A percentile compares a stretch with the other conserved stretches of the same genome.
Conservation (phyloP, 1,140 invertebrate species). For the Neodiprion pinetum region DNA sequence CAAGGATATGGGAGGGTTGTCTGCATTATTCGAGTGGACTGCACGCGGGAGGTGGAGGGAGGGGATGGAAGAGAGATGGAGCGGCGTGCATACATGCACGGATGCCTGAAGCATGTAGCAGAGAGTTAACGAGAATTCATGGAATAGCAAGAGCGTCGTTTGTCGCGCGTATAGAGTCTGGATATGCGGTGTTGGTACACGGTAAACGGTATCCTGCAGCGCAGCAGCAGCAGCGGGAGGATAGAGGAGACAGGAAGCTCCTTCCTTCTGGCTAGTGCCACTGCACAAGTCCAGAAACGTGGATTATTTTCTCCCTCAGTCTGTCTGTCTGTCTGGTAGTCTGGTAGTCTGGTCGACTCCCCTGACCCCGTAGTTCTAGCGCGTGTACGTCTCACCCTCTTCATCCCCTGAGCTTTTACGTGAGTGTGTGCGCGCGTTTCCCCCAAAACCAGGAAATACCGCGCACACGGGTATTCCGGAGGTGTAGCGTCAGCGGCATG, state of each 20-base stretch:
- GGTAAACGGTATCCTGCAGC: neutral
- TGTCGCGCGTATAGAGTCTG: neutral
- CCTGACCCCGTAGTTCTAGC: constrained; percentile 18
- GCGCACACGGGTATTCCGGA: neutral
- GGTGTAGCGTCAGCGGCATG: too few species aligned
- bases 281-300: neutral
- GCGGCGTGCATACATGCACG: too few species aligned
- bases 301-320: neutral
- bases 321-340: constrained; percentile 3
- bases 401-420: constrained; percentile 26
- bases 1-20: constrained; percentile 17
- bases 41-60: neutral
- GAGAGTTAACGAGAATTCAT: constrained; percentile 34
- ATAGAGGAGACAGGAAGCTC: neutral
- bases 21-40: too few species aligned
- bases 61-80: neutral
- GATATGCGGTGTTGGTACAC: neutral
- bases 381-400: constrained; percentile 23
- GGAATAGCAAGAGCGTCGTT: constrained; percentile 19
- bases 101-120: neutral
- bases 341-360: constrained; percentile 13
- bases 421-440: constrained; percentile 13
- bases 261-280: too few species aligned
- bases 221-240: neutral
- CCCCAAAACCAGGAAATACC: constrained; percentile 35